phyloP scores from a whole-genome alignment of 2,888 invertebrate genomes.

The Agapostemon virescens region DNA sequence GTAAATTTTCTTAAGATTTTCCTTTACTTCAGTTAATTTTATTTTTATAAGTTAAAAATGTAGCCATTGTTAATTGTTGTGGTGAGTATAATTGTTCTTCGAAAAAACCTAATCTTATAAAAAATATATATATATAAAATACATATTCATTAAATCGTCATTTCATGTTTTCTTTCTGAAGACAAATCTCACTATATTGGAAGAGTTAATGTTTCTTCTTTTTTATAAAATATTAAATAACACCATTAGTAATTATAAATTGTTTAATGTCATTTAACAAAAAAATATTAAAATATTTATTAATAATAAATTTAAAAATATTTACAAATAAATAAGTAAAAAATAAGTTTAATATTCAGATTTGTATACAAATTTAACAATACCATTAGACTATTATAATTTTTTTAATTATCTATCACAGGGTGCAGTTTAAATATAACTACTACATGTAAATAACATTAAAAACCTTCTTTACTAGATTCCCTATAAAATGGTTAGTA shows the following conservation, averaged over 20 bases:
- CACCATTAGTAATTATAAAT: not conserved
- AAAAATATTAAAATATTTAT: no score
- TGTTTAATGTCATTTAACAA: not conserved
- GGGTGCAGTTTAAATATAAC: constrained; percentile 16
- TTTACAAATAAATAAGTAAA: no score
- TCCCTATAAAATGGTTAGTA: not conserved
- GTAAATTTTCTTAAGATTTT: constrained; percentile 26
- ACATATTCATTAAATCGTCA: not conserved
- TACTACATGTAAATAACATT: constrained; percentile 13
- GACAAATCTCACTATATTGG: not conserved
- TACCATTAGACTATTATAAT: constrained; percentile 9
- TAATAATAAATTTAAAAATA: no score
- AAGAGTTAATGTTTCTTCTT: not conserved
- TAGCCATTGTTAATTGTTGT: constrained; percentile 3
- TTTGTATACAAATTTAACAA: constrained; percentile 34
- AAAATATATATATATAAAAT: not conserved
- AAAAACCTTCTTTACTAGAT: not conserved
- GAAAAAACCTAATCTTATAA: not conserved
- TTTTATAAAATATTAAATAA: not conserved
- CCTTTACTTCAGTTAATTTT: constrained; percentile 21
- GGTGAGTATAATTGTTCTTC: constrained; percentile 14
- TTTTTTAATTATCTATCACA: constrained; percentile 19
- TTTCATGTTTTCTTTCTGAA: not conserved
- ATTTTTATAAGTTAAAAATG: constrained; percentile 21
- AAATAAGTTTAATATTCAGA: constrained; percentile 38